Base-by-base conservation (phyloP, 2,797 vertebrate genomes). In the Darevskia nairensis region DNA sequence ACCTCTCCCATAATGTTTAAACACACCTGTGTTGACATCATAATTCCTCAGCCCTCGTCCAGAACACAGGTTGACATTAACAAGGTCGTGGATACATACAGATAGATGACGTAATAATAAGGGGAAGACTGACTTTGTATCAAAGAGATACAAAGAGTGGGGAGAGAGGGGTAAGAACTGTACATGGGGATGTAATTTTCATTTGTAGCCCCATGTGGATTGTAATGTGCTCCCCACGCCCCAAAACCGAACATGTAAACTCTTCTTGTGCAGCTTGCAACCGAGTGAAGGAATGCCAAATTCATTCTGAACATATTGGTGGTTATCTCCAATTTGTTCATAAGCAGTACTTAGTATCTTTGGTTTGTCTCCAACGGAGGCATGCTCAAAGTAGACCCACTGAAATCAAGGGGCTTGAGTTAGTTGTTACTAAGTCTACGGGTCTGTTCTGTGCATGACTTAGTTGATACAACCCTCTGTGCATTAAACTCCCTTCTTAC, bases 221-320 rank as follows among this genome's bases (percentile, higher is more conserved):
- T n/a, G 55, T 23, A 84, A 50, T 32, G 44, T 50, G 25, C 4
- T 50, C 80, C 61, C 68, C n/a, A 39, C 72, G 3, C 29, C 72
- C 55, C 61, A 75, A 80, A 80, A 74, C 29, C 39, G 17, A 64
- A 50, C 2, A 29, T 78, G 46, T 76, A 41, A 66, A 78, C 44
- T 50, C 44, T 78, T 29, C 29, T 17, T 41, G 71, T 32, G 5
- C 29, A 78, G 92, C 85, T 91, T 93, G 72, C 82, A 93, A 88
- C 64, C 76, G 86, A 94, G 88, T 75, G 94, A 94, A 94, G 93
- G 86, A 92, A 93, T 75, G 35, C 11, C 39, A 50, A 82, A 86
- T 84, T 79, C 91, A 93, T 92, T 85, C 87, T 80, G 68, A 91
- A 89, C 84, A 84, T 89, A 91, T 80, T 10, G 10, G 25, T 71